phyloP scores from a whole-genome alignment of 2,888 invertebrate species.

The Drosophila merina region DNA sequence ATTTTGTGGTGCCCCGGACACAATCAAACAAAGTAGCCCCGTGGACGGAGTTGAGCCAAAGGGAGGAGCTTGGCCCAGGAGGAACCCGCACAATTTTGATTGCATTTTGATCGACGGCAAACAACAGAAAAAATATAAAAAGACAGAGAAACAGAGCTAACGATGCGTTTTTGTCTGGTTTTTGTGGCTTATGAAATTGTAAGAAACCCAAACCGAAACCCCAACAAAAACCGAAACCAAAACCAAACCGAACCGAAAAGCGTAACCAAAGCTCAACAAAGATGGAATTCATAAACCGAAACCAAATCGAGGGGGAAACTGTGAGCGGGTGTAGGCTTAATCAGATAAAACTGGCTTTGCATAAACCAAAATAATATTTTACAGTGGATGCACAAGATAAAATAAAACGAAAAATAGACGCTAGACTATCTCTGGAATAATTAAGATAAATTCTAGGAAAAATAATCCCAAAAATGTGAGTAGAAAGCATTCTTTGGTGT shows the following conservation, averaged over 20 bases:
- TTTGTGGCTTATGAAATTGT: slow-evolving; percentile 51
- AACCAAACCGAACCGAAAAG: slow-evolving; percentile 40
- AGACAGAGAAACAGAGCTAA: slow-evolving; percentile 51
- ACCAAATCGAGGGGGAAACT: slow-evolving; percentile 10
- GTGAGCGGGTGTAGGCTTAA: slow-evolving; percentile 53
- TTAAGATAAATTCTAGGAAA: not conserved
- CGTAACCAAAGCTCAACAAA: slow-evolving; percentile 47
- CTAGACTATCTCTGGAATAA: not conserved
- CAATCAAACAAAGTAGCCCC: slow-evolving; percentile 58
- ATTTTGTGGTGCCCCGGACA: slow-evolving; percentile 60
- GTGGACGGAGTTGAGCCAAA: slow-evolving; percentile 32
- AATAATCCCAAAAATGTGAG: not conserved
- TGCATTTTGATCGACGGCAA: slow-evolving; percentile 76
- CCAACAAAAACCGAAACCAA: slow-evolving; percentile 33
- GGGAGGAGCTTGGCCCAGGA: slow-evolving; percentile 16
- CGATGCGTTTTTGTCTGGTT: slow-evolving; percentile 51
- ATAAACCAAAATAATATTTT: slow-evolving; percentile 30
- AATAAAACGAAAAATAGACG: not conserved
- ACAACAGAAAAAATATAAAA: slow-evolving; percentile 35
- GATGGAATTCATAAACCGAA: slow-evolving; percentile 48
- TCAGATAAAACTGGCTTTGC: slow-evolving; percentile 63
- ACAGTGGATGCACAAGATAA: slow-evolving; percentile 17
- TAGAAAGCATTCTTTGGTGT: too few species aligned
- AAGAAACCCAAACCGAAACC: slow-evolving; percentile 32
- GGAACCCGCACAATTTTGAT: slow-evolving; percentile 73